Conservation (phyloP, 2,797 vertebrate species). For the Lithobates pipiens region DNA sequence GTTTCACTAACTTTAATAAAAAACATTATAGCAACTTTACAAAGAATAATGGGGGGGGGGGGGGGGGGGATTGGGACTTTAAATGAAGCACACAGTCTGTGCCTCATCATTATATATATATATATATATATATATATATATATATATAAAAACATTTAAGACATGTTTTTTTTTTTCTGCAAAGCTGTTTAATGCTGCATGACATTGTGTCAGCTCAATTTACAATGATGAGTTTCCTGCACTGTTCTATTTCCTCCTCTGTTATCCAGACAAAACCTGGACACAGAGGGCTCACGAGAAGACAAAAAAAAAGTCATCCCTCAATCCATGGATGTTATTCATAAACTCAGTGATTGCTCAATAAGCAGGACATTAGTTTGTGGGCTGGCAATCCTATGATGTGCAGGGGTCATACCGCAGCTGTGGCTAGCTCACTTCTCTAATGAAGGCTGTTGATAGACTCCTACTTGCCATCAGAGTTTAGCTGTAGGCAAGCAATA, state of each 20-base stretch:
- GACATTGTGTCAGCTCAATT: conserved; percentile 35
- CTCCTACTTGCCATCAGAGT: conserved; percentile 81
- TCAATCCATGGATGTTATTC: conserved; percentile 92
- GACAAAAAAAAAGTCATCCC: conserved; percentile 65
- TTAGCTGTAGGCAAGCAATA: conserved; percentile 87
- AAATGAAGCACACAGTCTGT: no score
- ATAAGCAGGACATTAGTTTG: conserved; percentile 90
- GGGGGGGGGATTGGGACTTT: no score
- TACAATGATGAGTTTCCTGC: conserved; percentile 28
- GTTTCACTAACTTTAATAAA: no score
- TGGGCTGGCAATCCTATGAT: conserved; percentile 89
- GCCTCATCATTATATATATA: no score
- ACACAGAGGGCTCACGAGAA: conserved; percentile 27
- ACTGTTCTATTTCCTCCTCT: conserved; percentile 9
- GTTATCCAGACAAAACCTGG: conserved; percentile 21
- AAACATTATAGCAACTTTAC: no score
- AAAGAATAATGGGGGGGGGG: no score
- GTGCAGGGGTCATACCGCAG: conserved; percentile 97
- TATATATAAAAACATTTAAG: no score
- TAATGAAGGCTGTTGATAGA: conserved; percentile 94
- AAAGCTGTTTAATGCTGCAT: conserved; percentile 25
- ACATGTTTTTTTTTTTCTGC: background rate
- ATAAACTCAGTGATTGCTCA: conserved; percentile 99
- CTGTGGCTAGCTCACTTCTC: conserved; percentile 91
- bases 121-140: no score